A percentile compares a stretch with the other conserved stretches of the same genome.
phyloP scores from a whole-genome alignment of 2,797 vertebrate species.

The Nasua narica region DNA sequence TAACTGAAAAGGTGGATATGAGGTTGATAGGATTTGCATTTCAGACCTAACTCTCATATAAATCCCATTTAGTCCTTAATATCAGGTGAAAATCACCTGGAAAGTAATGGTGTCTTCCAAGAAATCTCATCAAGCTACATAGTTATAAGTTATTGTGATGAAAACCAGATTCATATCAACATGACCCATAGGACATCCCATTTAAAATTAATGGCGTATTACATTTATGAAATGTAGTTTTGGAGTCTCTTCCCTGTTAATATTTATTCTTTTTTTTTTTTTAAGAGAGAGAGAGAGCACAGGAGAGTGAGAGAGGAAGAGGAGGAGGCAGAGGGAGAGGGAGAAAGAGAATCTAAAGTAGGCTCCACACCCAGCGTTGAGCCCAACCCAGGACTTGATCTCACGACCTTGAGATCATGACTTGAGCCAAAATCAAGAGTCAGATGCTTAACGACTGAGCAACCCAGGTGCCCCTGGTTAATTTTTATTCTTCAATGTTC shows the following conservation, averaged over 20 bases:
- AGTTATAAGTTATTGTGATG: not conserved
- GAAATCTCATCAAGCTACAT: not conserved
- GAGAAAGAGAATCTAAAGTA: not conserved
- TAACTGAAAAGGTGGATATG: not conserved
- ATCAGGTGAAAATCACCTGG: not conserved
- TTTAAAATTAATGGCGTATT: not conserved
- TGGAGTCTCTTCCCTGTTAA: not conserved
- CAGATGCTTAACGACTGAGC: not conserved
- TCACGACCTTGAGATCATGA: not conserved
- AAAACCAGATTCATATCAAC: constrained; percentile 11
- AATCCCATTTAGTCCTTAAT: not conserved
- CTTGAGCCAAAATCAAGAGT: no score
- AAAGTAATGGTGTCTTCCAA: not conserved
- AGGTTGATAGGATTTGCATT: not conserved
- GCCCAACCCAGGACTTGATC: not conserved
- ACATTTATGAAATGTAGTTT: constrained; percentile 34
- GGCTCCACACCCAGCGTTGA: not conserved
- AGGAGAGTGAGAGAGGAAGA: not conserved
- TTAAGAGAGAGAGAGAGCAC: not conserved
- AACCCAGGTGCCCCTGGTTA: not conserved
- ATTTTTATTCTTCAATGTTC: not conserved
- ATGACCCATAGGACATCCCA: not conserved
- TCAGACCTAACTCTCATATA: not conserved
- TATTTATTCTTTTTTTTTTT: constrained; percentile 18
- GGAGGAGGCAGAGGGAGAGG: not conserved